Evolutionary conservation across 2,888 invertebrate genomes (phyloP).

Genomic region (Morpho deidamia): DNA sequence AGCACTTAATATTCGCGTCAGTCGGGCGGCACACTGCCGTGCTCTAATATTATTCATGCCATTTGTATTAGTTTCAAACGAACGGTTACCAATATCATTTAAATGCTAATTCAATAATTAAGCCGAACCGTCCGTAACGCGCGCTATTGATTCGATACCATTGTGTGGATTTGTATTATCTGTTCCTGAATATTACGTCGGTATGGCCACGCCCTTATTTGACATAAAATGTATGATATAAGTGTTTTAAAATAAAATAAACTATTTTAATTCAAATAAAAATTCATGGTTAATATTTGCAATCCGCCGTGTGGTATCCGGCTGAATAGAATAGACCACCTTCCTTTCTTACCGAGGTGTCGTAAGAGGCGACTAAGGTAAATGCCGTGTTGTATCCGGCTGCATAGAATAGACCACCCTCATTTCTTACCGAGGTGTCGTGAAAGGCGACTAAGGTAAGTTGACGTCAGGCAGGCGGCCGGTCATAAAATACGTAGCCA

Average conservation of each 20-base stretch:
- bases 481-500: no score
- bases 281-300: no score
- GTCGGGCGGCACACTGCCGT: conserved; percentile 43
- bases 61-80: conserved; percentile 80
- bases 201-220: conserved; percentile 9
- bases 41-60: conserved; percentile 70
- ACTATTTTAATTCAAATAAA: no score
- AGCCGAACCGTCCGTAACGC: conserved; percentile 66
- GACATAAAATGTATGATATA: not conserved
- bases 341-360: no score
- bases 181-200: conserved; percentile 10
- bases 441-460: no score
- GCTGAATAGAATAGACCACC: no score
- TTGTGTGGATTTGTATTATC: conserved; percentile 32
- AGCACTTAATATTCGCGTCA: conserved; percentile 56
- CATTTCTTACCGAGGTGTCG: no score
- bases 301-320: no score
- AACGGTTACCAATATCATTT: conserved; percentile 79
- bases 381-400: no score
- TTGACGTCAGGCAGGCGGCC: no score
- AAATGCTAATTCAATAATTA: conserved; percentile 80
- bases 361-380: no score
- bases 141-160: conserved; percentile 52
- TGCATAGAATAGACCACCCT: no score
- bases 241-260: not conserved